phyloP scores from a whole-genome alignment of 1,140 invertebrate genomes.

The Drosophila willistoni region DNA sequence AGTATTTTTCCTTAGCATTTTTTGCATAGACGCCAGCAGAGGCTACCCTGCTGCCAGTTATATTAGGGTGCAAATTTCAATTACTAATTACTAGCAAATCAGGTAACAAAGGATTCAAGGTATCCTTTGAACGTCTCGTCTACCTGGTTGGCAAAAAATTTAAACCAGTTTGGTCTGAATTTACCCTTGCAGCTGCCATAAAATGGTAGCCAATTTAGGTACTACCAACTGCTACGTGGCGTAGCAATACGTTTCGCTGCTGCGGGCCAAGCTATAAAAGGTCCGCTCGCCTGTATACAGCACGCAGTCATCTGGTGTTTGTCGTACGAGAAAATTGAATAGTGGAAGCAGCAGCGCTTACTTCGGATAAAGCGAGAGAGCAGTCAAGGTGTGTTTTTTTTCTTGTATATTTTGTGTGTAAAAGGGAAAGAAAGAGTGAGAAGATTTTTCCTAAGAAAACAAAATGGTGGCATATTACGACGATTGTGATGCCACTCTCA shows the following conservation, averaged over 20 bases:
- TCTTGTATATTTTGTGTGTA: constrained; percentile 30
- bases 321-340: constrained; percentile 32
- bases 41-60: constrained; percentile 11
- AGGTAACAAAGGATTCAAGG: not conserved
- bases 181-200: constrained; percentile 17
- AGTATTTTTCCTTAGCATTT: constrained; percentile 7
- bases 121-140: not conserved
- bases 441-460: constrained; percentile 32
- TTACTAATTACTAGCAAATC: not conserved
- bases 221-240: constrained; percentile 27
- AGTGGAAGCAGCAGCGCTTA: constrained; percentile 25
- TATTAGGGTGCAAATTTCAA: constrained; percentile 30
- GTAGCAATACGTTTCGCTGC: constrained; percentile 46
- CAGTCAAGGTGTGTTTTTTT: constrained; percentile 67
- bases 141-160: not conserved
- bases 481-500: constrained; percentile 51
- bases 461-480: constrained; percentile 68
- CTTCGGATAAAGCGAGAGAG: constrained; percentile 7
- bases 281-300: not conserved
- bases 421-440: constrained; percentile 23
- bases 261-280: constrained; percentile 34
- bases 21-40: not conserved
- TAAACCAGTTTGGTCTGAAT: not conserved
- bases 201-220: constrained; percentile 16
- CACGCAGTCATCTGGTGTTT: constrained; percentile 30